Evolutionary conservation across 2,797 vertebrate genomes (phyloP), one percentile per base, ranked within the genome.

Genomic region (Danio tinwini): DNA sequence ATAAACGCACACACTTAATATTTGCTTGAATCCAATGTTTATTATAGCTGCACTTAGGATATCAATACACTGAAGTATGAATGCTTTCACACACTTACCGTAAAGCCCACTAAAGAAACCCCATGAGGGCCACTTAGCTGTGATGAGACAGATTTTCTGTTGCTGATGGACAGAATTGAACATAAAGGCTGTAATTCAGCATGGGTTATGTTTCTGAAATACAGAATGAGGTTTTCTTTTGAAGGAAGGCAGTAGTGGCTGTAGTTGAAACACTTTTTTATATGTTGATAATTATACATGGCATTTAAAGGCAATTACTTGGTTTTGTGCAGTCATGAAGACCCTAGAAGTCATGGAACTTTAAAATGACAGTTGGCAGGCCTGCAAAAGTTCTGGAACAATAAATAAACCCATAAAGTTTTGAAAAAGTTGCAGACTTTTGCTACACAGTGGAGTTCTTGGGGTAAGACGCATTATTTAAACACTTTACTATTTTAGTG

Each of bases 61-160:
- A 52, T 63, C 37, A 16, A 64, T 64, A 64, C 37, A 21, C 47
- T 53, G 73, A 40, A 42, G 59, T 53, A 63, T 6, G 7, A 47
- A 59, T 59, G 40, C 42, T 47, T 73, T 59, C 42, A 47, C 3
- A 0, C 44, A 73, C 40, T 76, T 67, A 47, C 13, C 9, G 42
- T 55, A 65, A 65, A 45, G 19, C 17, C 17, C 39, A 55, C 50
- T 14, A 63, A 42, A 49, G 37, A 67, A 76, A 55, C 21, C 52
- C 40, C 42, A 67, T 47, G 52, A 39, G 21, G 53, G 62, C 74
- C 9, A 65, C 19, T 64, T 45, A 58, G 52, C 42, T 77, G 52
- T 49, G 21, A 45, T 37, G 17, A 74, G 55, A 58, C 70, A 1
- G 55, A 67, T 55, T 67, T 52, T 67, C 50, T 45, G 6, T 68